Base-by-base conservation (phyloP, 2,888 invertebrate genomes). In the Hedychridium roseum region DNA sequence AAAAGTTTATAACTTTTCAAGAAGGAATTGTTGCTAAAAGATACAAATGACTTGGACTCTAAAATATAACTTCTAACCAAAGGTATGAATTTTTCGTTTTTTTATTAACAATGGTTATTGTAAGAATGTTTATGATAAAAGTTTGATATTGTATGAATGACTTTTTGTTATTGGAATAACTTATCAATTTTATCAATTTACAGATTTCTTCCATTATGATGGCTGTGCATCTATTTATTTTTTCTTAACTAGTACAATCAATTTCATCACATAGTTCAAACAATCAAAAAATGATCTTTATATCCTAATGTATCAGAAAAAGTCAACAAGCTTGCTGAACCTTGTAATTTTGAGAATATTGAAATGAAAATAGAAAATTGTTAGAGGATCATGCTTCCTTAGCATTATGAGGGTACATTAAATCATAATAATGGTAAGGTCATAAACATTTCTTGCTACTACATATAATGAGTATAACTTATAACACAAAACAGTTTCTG, bases 191-290 rank as follows among this genome's bases (percentile, higher is more conserved):
- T n/a, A n/a, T n/a, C n/a, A n/a, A n/a, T n/a, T n/a, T n/a, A n/a
- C n/a, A n/a, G n/a, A n/a, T n/a, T 52, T 54, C 42, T 39, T 45
- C 38, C 49, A 57, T 46, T 57, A 60, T 57, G 61, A 38, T 60
- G 57, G 43, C 39, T 57, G 48, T 42, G 41, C 31, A 27, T 43
- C 40, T 43, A 2, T 48, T 50, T 20, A 42, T 34, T 48, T 30
- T 34, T 44, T 48, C 41, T 40, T 39, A 51, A 42, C 41, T 34
- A 32, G 35, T n/a, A 28, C 12, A 15, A 7, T 31, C 12, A 3
- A 31, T 31, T 15, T 11, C 27, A 11, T 2, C 9, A 3, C 12
- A 27, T n/a, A n/a, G n/a, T n/a, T n/a, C n/a, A n/a, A n/a, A n/a
- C n/a, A n/a, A n/a, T n/a, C n/a, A n/a, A n/a, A n/a, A n/a, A n/a